Evolutionary conservation across 2,113 vertebrate species (phyloP).

Genomic region (Grammomys dolichurus): DNA sequence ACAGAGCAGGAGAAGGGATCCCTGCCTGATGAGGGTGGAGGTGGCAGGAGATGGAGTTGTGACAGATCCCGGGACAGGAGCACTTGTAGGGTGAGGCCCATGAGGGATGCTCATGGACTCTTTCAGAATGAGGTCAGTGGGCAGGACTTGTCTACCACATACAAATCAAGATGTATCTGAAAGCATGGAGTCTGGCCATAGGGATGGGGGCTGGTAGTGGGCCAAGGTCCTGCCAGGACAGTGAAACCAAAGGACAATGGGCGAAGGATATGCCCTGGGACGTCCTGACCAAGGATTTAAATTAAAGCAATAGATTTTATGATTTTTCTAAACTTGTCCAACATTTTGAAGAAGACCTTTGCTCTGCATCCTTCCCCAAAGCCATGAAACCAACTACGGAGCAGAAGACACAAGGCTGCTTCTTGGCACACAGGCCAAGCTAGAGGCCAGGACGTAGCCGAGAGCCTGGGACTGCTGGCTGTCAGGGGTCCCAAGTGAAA

Average conservation of each 20-base stretch:
- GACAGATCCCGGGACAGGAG: neutral
- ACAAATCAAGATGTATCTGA: neutral
- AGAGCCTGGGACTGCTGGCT: neutral
- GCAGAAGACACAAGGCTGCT: neutral
- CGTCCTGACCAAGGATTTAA: neutral
- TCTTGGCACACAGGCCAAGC: neutral
- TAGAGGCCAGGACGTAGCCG: neutral
- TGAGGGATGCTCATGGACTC: accelerated
- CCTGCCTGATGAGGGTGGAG: neutral
- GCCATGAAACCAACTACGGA: neutral
- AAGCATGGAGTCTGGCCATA: neutral
- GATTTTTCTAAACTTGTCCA: neutral
- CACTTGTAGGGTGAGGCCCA: too few relatives aligned
- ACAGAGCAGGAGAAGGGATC: neutral
- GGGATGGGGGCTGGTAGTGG: too few relatives aligned
- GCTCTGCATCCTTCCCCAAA: too few relatives aligned
- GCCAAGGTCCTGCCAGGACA: neutral
- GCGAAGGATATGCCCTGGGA: neutral
- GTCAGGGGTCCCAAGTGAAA: neutral
- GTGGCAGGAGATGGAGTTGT: neutral
- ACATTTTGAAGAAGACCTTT: neutral
- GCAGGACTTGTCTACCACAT: neutral
- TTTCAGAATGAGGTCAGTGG: neutral
- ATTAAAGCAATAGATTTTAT: too few relatives aligned
- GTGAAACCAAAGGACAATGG: neutral